Base-by-base conservation (phyloP, 1,140 invertebrate species). In the Heliothis virescens region DNA sequence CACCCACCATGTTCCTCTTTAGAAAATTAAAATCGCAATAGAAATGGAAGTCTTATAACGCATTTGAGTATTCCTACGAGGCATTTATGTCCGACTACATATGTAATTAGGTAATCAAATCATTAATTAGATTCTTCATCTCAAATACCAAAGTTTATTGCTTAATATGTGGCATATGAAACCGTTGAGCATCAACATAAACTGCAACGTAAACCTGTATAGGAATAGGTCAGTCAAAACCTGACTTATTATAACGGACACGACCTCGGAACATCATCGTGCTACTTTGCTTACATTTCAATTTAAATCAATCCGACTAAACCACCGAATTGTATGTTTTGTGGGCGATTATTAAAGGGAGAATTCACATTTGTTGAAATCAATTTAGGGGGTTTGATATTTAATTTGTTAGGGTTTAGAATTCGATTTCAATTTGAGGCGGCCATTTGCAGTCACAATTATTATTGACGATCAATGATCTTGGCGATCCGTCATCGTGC, bases 181-280 rank as follows among this genome's bases (percentile, higher is more conserved):
- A 76, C 57, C 74, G 74, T 76, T 76, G 73, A 34, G 60, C 53
- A 65, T 76, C 65, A 62, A 75, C 72, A 62, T 75, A 65, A 76
- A 15, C 50, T 76, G 50, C 60, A 76, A 48, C 74, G 74, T 55
- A 65, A 76, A 76, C 69, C 53, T 48, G 67, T 50, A 29, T 41
- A 48, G 65, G 65, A 21, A 29, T 57, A 50, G 74, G 57, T 67
- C 74, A 71, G 69, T 81, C 65, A 63, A 81, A 75, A 81, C 80
- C 80, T 63, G 80, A 63, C 74, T 71, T 67, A 41, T 41, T 59
- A 67, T 81, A 81, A 81, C 80, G 80, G 80, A 63, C 48, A 26
- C 55, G 74, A 72, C 75, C 69, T 73, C 79, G 60, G 52, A 80
- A 76, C 60, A 76, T 80, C 72, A 55, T 76, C 53, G 79, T 80